A percentile compares a stretch with the other conserved stretches of the same genome.
Conservation (phyloP, 1,140 invertebrate genomes). For the Temnothorax curvispinosus region DNA sequence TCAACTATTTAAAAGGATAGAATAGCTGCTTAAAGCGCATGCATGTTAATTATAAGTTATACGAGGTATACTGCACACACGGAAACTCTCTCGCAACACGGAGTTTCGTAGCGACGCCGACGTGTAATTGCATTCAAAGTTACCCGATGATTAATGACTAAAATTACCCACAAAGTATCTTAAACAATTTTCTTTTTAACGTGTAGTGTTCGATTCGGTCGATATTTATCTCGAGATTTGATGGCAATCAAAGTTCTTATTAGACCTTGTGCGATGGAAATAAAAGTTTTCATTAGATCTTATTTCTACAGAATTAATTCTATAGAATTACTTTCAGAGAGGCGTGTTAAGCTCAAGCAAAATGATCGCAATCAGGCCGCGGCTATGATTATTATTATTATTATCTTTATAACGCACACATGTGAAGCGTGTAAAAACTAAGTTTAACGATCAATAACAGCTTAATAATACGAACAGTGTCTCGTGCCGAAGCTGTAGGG, state of each 20-base stretch:
- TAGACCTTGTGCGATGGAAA: background rate
- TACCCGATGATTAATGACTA: slow-evolving; percentile 16
- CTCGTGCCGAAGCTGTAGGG: no score
- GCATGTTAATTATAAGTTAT: slow-evolving; percentile 41
- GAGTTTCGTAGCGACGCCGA: slow-evolving; percentile 11
- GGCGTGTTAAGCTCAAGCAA: background rate
- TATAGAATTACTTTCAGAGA: background rate
- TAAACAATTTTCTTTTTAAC: background rate
- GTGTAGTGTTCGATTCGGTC: background rate
- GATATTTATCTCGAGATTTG: background rate
- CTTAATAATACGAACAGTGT: background rate
- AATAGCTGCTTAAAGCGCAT: slow-evolving; percentile 15
- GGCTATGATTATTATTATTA: slow-evolving; percentile 14
- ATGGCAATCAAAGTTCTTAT: background rate
- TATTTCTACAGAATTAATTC: background rate
- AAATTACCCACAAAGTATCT: background rate
- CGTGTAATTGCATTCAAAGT: slow-evolving; percentile 28
- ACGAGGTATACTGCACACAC: background rate
- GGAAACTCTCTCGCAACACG: slow-evolving; percentile 13
- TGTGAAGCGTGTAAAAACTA: slow-evolving; percentile 10
- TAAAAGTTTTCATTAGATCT: background rate
- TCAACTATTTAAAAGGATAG: slow-evolving; percentile 19
- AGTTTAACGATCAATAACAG: slow-evolving; percentile 37
- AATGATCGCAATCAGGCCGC: slow-evolving; percentile 7
- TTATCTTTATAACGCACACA: slow-evolving; percentile 14